Evolutionary conservation across 2,888 invertebrate species (phyloP).

Genomic region (Agrenia bidenticulata): DNA sequence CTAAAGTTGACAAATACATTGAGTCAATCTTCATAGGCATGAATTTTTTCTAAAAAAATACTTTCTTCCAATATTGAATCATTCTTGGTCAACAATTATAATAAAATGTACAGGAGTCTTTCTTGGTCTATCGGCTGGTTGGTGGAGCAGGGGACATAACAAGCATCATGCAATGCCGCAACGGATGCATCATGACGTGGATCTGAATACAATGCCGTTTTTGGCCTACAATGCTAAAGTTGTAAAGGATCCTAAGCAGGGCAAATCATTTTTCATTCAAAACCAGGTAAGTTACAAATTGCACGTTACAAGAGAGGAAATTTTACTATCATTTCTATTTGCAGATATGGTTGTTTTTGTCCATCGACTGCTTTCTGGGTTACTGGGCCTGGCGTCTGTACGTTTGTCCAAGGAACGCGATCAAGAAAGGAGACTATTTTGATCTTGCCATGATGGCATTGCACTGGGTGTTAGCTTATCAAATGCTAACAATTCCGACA

Average conservation of each 20-base stretch:
- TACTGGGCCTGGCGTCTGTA: constrained; percentile 49
- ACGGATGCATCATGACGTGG: constrained; percentile 48
- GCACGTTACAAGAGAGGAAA: neutral
- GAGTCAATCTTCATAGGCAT: constrained; percentile 43
- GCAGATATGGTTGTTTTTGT: constrained; percentile 45
- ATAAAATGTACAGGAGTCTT: constrained; percentile 39
- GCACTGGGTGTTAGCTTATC: constrained; percentile 33
- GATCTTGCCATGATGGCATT: constrained; percentile 45
- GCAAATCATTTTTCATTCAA: constrained; percentile 1
- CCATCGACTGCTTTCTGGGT: constrained; percentile 47
- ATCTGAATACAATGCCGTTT: constrained; percentile 48
- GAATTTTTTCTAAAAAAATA: too few relatives aligned
- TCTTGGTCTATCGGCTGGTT: constrained; percentile 46
- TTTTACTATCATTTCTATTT: too few relatives aligned
- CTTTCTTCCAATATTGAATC: too few relatives aligned
- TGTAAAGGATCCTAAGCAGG: constrained; percentile 25
- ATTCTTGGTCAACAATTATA: neutral
- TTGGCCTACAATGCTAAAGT: constrained; percentile 49
- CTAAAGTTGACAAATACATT: constrained; percentile 46
- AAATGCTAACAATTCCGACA: constrained; percentile 25
- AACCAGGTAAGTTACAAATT: constrained; percentile 2
- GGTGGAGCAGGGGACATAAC: constrained; percentile 44
- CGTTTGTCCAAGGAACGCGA: constrained; percentile 44
- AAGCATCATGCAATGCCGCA: constrained; percentile 53
- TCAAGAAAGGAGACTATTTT: constrained; percentile 33